phyloP scores from a whole-genome alignment of 1,140 invertebrate genomes.

The Macrobrachium rosenbergii region DNA sequence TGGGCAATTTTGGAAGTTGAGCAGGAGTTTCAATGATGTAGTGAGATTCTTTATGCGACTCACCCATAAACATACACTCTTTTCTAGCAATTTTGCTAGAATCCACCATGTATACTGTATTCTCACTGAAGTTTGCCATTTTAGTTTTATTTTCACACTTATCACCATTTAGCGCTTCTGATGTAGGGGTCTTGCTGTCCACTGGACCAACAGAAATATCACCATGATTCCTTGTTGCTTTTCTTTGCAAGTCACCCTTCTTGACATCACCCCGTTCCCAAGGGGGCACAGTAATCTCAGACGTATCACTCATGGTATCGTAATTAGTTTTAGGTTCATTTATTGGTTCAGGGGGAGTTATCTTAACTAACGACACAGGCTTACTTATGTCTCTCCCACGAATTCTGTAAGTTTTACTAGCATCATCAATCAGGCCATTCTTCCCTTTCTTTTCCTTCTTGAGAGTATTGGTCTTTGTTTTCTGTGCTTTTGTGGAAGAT shows the following conservation, averaged over 20 bases:
- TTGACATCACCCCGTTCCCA: conserved; percentile 1
- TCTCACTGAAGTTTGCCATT: background rate
- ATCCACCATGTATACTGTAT: too few relatives aligned
- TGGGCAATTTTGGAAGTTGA: conserved; percentile 7
- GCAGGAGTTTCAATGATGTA: conserved; percentile 49
- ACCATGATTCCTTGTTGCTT: background rate
- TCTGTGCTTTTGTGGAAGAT: background rate
- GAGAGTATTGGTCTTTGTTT: background rate
- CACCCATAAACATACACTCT: background rate
- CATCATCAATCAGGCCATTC: background rate
- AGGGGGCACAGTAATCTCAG: background rate
- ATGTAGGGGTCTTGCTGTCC: too few relatives aligned
- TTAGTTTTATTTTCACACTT: background rate
- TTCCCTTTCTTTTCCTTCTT: conserved; percentile 1
- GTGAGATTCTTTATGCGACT: conserved; percentile 31
- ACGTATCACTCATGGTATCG: background rate
- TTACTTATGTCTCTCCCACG: conserved; percentile 3
- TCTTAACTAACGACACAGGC: background rate
- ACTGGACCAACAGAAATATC: background rate
- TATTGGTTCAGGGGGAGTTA: background rate
- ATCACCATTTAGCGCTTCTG: too few relatives aligned
- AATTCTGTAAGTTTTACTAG: background rate
- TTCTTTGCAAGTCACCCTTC: background rate
- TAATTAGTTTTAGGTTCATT: background rate
- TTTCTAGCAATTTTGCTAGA: background rate